A percentile compares a stretch with the other conserved stretches of the same genome.
phyloP scores from a whole-genome alignment of 1,140 invertebrate species.

The Laupala kohalensis region DNA sequence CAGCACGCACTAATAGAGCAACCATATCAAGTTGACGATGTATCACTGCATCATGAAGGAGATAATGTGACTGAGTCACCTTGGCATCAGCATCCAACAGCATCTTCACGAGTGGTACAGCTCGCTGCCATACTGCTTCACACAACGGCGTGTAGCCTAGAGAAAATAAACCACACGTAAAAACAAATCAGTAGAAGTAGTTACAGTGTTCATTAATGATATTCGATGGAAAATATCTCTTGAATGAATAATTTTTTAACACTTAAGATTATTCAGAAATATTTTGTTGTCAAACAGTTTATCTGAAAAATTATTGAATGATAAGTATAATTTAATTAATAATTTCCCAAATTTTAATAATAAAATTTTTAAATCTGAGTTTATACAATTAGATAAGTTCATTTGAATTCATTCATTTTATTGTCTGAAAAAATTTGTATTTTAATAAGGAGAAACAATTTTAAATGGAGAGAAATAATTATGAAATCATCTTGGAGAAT shows the following conservation, averaged over 20 bases:
- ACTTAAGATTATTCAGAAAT: neutral
- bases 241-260: neutral
- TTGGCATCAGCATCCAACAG: constrained; percentile 39
- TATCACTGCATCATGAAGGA: constrained; percentile 39
- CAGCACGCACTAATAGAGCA: constrained; percentile 31
- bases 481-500: no score
- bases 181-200: no score
- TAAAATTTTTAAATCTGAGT: no score
- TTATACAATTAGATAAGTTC: no score
- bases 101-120: constrained; percentile 26
- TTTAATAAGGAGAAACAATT: no score
- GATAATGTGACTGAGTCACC: constrained; percentile 37
- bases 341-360: no score
- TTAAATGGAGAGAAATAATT: no score
- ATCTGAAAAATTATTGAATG: neutral
- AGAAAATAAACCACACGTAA: constrained; percentile 10
- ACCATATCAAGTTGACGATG: constrained; percentile 35
- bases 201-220: no score
- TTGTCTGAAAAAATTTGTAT: no score
- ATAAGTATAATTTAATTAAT: no score
- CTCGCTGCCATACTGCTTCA: constrained; percentile 36
- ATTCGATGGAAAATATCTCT: neutral
- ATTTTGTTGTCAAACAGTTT: neutral
- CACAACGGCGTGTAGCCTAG: constrained; percentile 36
- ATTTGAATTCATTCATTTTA: no score